Evolutionary conservation across 1,140 invertebrate species (phyloP).

Genomic region (Drosophila suzukii): DNA sequence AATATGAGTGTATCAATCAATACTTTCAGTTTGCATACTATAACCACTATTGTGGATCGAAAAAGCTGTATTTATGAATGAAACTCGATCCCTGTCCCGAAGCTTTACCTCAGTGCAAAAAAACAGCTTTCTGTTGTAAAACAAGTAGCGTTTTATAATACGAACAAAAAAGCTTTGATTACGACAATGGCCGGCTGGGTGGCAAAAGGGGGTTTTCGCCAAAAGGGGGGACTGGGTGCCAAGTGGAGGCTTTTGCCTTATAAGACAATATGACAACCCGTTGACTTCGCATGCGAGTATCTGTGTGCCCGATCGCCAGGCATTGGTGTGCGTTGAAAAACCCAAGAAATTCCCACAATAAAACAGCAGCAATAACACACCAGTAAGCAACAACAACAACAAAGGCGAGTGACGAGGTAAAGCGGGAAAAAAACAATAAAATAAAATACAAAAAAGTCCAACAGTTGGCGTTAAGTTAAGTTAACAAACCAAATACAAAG

Average conservation of each 20-base stretch:
- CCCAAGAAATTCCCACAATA: conserved; percentile 85
- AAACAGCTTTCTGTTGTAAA: conserved; percentile 56
- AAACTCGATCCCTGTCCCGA: conserved; percentile 49
- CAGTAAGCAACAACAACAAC: conserved; percentile 33
- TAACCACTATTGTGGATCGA: conserved; percentile 16
- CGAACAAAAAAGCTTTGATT: conserved; percentile 67
- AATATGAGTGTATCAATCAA: neutral
- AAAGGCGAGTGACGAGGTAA: conserved; percentile 38
- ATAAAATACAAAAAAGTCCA: conserved; percentile 64
- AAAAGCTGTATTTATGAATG: conserved; percentile 74
- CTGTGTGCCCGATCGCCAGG: conserved; percentile 20
- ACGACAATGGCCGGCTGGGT: conserved; percentile 46
- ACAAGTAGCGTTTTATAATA: conserved; percentile 75
- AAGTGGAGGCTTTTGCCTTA: conserved; percentile 69
- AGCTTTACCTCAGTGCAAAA: conserved; percentile 37
- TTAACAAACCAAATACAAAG: conserved; percentile 74
- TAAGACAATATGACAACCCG: conserved; percentile 69
- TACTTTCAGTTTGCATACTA: neutral
- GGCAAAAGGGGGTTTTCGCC: neutral
- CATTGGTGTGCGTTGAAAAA: conserved; percentile 81
- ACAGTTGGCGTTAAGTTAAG: conserved; percentile 65
- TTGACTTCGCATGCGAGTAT: conserved; percentile 26
- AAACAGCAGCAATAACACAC: conserved; percentile 79
- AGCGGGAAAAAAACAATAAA: conserved; percentile 25
- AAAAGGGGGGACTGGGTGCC: conserved; percentile 28